Evolutionary conservation across 2,113 vertebrate genomes (phyloP), one percentile per base, ranked within the genome.

Genomic region (Gymnarchus niloticus): DNA sequence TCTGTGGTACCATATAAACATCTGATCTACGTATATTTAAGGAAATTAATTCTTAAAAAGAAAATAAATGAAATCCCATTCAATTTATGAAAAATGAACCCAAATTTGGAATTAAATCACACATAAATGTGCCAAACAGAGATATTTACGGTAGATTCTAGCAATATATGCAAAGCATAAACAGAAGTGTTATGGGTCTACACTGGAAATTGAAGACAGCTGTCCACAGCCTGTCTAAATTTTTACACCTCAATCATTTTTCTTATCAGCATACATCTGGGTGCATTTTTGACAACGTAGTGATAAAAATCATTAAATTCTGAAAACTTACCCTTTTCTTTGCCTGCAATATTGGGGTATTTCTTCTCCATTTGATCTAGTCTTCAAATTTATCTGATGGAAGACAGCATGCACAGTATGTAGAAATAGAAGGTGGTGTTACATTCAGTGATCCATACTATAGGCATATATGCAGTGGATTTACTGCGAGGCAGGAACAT

Each of bases 241-340:
- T 65, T 1, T 33, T 25, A 33, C 28, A 65, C 8, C 59, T 28
- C 9, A 10, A 10, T 65, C 10, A 14, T 65, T 10, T 28, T 10
- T 28, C 23, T 77, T n/a, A 78, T 48, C 44, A 48, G 76, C 41
- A 78, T n/a, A 49, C 25, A 81, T 4, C 2, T 48, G n/a, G 12
- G 37, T 44, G 17, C 19, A 41, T 77, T 46, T 46, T 69, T 69
- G 12, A 69, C 41, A 46, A 78, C 25, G 6, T 33, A 52, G 19
- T 21, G 44, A 48, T 19, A 8, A 17, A 12, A 14, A 41, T 57
- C 61, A 33, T 19, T 14, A 41, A 37, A 28, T 52, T 49, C 0
- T n/a, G 44, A 23, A 25, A 17, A 93, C 94, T 91, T 83, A 95
- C 95, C 95, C 92, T 90, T 91, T 88, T 94, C 93, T 86, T 90